Evolutionary conservation across 2,888 invertebrate species (phyloP), one percentile per base, ranked within the genome.

Genomic region (Plusia festucae): DNA sequence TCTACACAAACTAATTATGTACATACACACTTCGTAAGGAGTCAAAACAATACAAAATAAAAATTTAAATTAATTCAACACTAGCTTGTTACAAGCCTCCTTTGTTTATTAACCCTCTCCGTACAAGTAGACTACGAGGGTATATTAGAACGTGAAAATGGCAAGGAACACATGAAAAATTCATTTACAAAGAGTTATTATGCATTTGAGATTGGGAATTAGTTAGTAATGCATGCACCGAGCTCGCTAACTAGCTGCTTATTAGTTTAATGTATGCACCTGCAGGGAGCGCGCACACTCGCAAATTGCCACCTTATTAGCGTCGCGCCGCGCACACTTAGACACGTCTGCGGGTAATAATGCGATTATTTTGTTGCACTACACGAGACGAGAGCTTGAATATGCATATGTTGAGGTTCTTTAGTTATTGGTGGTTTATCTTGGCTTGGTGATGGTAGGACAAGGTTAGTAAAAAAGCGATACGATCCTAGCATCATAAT

Each of bases 171-270:
- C 79, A 89, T 91, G 88, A 88, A 91, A 90, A 85, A 90, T 90
- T 85, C 89, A 91, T 90, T 64, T 62, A 65, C 60, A 51, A 57
- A 54, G 59, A 82, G 77, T 87, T 86, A 85, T 87, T 86, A 80
- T 69, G 71, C 63, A 82, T 84, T 83, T 77, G 70, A 84, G 84
- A 70, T 81, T 82, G 78, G 67, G 85, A 88, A 91, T 91, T 88
- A 91, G 89, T 86, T 87, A 84, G 86, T 91, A 88, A 91, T 87
- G 74, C 88, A 91, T 91, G 90, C 92, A 90, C 63, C 60, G 88
- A 87, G 85, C 80, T 85, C n/a, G 61, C 84, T 87, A 89, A 91
- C 90, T 87, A 85, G 83, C 84, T 80, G 88, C 89, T 89, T 86
- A 89, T 91, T 88, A 87, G 62, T 22, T 11, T 73, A 73, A 73